Evolutionary conservation across 2,113 vertebrate genomes (phyloP).

Genomic region (Clinocottus analis): DNA sequence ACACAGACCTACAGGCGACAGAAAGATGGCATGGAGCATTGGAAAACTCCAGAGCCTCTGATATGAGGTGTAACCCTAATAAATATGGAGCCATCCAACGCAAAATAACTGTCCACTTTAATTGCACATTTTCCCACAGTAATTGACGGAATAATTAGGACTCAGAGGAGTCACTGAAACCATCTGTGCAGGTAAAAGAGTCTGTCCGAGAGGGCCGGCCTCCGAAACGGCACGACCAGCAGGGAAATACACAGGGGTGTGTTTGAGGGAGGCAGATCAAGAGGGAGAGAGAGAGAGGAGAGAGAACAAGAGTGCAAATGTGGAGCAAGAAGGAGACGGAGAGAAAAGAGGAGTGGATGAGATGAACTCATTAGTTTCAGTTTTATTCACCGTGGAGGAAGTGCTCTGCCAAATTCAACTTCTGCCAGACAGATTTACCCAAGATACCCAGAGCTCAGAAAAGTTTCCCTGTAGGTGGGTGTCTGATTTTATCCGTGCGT

Average conservation of each 20-base stretch:
- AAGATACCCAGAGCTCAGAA: slow-evolving; percentile 26
- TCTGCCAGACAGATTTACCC: slow-evolving; percentile 52
- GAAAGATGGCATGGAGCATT: slow-evolving; percentile 43
- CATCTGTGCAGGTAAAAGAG: slow-evolving; percentile 80
- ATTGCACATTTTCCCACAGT: slow-evolving; percentile 83
- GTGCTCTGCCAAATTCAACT: slow-evolving; percentile 51
- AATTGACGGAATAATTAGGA: slow-evolving; percentile 85
- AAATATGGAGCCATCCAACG: slow-evolving; percentile 68
- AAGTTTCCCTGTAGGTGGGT: slow-evolving; percentile 43
- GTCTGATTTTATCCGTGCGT: neutral
- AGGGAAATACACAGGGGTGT: slow-evolving; percentile 20
- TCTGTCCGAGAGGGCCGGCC: slow-evolving; percentile 56
- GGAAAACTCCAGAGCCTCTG: slow-evolving; percentile 52
- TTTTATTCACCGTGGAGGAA: slow-evolving; percentile 43
- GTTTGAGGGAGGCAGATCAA: slow-evolving; percentile 8
- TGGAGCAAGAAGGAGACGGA: slow-evolving; percentile 26
- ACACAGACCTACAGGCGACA: slow-evolving; percentile 52
- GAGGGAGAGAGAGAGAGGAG: slow-evolving; percentile 23
- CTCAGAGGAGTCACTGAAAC: slow-evolving; percentile 81
- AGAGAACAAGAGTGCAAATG: slow-evolving; percentile 45
- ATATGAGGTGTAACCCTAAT: slow-evolving; percentile 79
- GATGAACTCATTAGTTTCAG: slow-evolving; percentile 67
- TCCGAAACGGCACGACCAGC: neutral
- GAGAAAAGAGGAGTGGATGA: slow-evolving; percentile 32
- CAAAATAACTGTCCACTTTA: slow-evolving; percentile 77